A percentile compares a stretch with the other conserved stretches of the same genome.
These are phyloP conservation scores for Harpegnathos saltator DNA, from an alignment of 1,140 invertebrate genomes.

Conservation along the genomic window DNA sequence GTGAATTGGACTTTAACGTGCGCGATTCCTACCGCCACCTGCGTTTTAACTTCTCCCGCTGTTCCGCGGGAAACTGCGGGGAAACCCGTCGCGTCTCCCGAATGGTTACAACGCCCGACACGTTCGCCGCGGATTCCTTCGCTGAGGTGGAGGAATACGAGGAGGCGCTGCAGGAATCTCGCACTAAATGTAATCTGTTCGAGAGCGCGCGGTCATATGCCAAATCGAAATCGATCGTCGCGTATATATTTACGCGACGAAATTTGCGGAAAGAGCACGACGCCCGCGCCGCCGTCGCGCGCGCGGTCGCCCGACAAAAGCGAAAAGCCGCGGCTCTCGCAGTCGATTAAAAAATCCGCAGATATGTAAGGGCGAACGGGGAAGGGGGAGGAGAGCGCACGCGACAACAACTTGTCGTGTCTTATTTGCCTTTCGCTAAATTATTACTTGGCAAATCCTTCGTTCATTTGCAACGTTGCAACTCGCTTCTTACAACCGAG, in stretches of 20 bases:
- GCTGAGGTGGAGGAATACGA: neutral
- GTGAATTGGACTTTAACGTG: conserved; percentile 45
- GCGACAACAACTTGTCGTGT: neutral
- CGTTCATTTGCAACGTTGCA: conserved; percentile 41
- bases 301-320: too few relatives aligned
- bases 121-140: neutral
- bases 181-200: neutral
- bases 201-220: neutral
- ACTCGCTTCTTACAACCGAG: conserved; percentile 15
- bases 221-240: neutral
- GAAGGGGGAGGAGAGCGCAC: too few relatives aligned
- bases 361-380: neutral
- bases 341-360: neutral
- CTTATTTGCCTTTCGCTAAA: conserved; percentile 58
- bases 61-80: conserved; percentile 28
- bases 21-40: conserved; percentile 37
- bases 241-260: too few relatives aligned
- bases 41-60: conserved; percentile 29
- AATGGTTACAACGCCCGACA: conserved; percentile 9
- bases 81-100: conserved; percentile 8
- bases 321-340: neutral
- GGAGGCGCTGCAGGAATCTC: neutral
- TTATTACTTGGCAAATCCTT: conserved; percentile 43
- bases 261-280: too few relatives aligned
- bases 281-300: too few relatives aligned